phyloP scores from a whole-genome alignment of 2,888 invertebrate genomes.

The Spodoptera littoralis region DNA sequence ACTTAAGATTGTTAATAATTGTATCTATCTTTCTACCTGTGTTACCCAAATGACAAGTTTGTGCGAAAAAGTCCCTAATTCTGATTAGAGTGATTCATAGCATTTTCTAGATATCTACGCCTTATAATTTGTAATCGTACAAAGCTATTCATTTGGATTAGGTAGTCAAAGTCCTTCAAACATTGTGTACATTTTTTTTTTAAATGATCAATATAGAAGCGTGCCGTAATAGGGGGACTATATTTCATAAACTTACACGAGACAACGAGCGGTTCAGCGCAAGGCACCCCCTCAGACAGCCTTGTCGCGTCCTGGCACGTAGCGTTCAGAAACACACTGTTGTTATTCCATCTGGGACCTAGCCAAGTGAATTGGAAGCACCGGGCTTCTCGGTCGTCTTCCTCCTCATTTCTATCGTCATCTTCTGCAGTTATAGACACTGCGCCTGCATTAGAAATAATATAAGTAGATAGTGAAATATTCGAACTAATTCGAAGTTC shows the following conservation, averaged over 20 bases:
- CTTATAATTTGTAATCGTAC: neutral
- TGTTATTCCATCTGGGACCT: constrained; percentile 89
- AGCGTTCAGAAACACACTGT: constrained; percentile 84
- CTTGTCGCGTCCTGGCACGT: constrained; percentile 88
- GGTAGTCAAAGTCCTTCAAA: too few relatives aligned
- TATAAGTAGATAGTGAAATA: too few relatives aligned
- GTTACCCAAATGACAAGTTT: too few relatives aligned
- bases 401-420: constrained; percentile 41
- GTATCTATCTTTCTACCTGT: too few relatives aligned
- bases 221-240: neutral
- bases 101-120: too few relatives aligned
- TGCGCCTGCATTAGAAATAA: constrained; percentile 54
- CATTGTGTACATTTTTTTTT: too few relatives aligned
- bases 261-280: constrained; percentile 90
- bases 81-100: too few relatives aligned
- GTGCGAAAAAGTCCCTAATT: too few relatives aligned
- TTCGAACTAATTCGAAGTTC: too few relatives aligned
- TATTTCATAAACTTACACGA: constrained; percentile 84
- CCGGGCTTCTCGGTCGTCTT: constrained; percentile 52
- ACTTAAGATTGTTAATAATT: too few relatives aligned
- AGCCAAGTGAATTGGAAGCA: constrained; percentile 92
- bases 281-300: constrained; percentile 88
- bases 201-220: too few relatives aligned
- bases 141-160: too few relatives aligned
- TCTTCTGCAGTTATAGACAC: constrained; percentile 56